phyloP scores from a whole-genome alignment of 1,140 invertebrate genomes.

The Lanistes nyassanus region DNA sequence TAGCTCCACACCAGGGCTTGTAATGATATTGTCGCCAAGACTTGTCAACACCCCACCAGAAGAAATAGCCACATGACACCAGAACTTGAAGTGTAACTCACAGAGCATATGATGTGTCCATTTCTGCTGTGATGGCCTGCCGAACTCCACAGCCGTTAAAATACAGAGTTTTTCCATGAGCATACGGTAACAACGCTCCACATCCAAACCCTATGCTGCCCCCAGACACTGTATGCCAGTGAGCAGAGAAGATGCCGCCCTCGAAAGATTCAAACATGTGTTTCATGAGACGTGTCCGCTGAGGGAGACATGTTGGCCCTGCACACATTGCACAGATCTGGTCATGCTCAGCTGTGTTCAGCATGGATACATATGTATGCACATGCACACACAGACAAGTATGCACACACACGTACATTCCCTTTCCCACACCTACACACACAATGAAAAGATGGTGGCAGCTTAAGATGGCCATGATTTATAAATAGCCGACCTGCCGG shows the following conservation, averaged over 20 bases:
- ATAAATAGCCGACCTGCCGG: too few species aligned
- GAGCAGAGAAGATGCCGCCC: conserved; percentile 55
- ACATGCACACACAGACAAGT: too few species aligned
- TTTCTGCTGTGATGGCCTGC: conserved; percentile 65
- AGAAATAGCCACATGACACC: too few species aligned
- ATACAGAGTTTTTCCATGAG: conserved; percentile 68
- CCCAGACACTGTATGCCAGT: conserved; percentile 66
- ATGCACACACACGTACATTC: too few species aligned
- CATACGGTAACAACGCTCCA: conserved; percentile 65
- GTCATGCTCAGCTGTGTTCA: too few species aligned
- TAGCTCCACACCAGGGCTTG: too few species aligned
- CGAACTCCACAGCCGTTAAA: conserved; percentile 68
- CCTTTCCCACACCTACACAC: too few species aligned
- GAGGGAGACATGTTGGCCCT: conserved; percentile 60
- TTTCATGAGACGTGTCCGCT: conserved; percentile 38
- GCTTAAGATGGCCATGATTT: too few species aligned
- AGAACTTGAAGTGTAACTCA: conserved; percentile 36
- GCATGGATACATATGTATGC: too few species aligned
- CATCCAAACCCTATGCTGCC: conserved; percentile 67
- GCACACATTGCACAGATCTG: conserved; percentile 11
- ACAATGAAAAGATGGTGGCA: too few species aligned
- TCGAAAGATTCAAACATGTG: conserved; percentile 68
- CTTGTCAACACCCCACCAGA: too few species aligned
- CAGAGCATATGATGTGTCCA: conserved; percentile 63
- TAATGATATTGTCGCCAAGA: too few species aligned